Conservation (phyloP, 2,888 invertebrate genomes). For the Sympetrum striolatum region DNA sequence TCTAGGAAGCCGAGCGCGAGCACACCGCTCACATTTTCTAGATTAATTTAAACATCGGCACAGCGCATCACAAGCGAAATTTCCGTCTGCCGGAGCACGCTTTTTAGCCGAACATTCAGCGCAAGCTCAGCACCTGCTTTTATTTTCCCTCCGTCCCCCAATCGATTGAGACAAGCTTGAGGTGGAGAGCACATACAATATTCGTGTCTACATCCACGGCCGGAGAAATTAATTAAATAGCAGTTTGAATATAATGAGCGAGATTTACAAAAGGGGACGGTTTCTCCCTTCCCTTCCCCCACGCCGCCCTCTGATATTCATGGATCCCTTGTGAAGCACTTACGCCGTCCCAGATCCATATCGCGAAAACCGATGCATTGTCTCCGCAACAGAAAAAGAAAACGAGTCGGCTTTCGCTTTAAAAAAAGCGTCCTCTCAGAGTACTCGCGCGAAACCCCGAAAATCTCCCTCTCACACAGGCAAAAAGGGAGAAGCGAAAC, state of each 20-base stretch:
- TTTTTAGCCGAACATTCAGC: neutral
- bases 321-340: neutral
- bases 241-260: slow-evolving; percentile 25
- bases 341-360: slow-evolving; percentile 20
- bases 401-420: neutral
- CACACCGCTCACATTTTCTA: too few species aligned
- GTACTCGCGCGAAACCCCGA: neutral
- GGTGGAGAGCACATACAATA: neutral
- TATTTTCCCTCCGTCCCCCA: neutral
- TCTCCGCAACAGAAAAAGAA: neutral
- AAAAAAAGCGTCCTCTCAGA: neutral
- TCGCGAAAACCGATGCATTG: slow-evolving; percentile 28
- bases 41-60: too few species aligned
- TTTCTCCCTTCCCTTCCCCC: neutral
- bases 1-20: too few species aligned
- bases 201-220: neutral
- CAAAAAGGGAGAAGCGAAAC: neutral
- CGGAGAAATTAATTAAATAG: slow-evolving; percentile 16
- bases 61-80: too few species aligned
- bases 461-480: neutral
- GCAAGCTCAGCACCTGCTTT: neutral
- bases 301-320: neutral
- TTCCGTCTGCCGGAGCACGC: neutral
- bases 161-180: neutral
- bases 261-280: neutral